Evolutionary conservation across 2,888 invertebrate species (phyloP).

Genomic region (Agrochola macilenta): DNA sequence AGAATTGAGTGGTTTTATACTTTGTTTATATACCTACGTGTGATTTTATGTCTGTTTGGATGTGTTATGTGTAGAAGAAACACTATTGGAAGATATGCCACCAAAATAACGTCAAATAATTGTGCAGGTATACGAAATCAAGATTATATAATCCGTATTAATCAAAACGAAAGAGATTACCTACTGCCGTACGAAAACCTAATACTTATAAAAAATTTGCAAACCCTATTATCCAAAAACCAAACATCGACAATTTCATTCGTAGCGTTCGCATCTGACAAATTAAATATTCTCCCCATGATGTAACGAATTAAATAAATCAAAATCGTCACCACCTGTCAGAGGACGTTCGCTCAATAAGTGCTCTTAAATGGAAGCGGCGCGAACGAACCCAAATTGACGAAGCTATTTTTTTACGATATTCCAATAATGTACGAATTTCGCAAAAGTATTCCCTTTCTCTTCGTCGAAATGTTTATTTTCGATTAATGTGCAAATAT

Average conservation of each 20-base stretch:
- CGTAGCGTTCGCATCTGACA: conserved; percentile 65
- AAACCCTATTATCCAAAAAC: conserved; percentile 35
- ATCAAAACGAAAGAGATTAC: background rate
- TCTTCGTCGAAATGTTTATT: conserved; percentile 43
- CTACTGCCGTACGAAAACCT: background rate
- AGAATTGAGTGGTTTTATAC: conserved; percentile 58
- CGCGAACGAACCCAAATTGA: conserved; percentile 68
- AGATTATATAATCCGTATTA: background rate
- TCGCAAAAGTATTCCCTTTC: conserved; percentile 33
- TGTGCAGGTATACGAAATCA: background rate
- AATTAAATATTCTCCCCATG: conserved; percentile 73
- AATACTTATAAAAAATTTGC: background rate
- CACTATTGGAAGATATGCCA: background rate
- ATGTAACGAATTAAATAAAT: conserved; percentile 76
- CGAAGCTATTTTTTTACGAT: conserved; percentile 58
- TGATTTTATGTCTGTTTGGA: conserved; percentile 28
- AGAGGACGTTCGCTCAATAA: conserved; percentile 70
- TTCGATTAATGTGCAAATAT: conserved; percentile 60
- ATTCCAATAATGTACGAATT: conserved; percentile 61
- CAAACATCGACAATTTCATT: conserved; percentile 53
- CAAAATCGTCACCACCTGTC: conserved; percentile 75
- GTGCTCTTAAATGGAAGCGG: conserved; percentile 73
- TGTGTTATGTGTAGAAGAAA: background rate
- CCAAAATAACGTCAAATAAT: background rate
- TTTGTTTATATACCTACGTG: conserved; percentile 49